Evolutionary conservation across 2,797 vertebrate species (phyloP), one percentile per base, ranked within the genome.

Genomic region (Mycteria americana): DNA sequence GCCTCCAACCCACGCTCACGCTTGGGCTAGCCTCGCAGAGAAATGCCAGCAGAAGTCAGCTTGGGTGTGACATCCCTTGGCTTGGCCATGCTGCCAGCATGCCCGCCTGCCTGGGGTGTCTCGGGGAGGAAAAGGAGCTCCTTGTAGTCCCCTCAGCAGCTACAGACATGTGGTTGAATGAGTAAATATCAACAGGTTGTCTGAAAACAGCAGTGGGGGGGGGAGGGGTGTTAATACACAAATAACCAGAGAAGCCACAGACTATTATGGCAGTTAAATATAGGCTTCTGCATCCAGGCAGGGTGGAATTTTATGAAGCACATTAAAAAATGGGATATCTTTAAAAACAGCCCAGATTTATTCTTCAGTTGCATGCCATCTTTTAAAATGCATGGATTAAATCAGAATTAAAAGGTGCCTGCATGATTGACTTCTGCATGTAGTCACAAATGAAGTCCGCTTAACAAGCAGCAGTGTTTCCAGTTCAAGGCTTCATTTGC

Each of bases 151-250:
- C 45, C 45, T 62, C 18, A 72, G 57, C 4, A 4, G 63, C 60
- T 68, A 93, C 67, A 77, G 74, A 82, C 69, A 6, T 72, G 67
- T 48, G 85, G 87, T 1, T 82, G 54, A 91, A 60, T 30, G 4
- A 18, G 41, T 79, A 93, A 93, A 90, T 92, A 93, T 30, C 85
- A 88, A 76, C 45, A 96, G 53, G 50, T 73, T 93, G 64, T 75
- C 74, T 82, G 74, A 88, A 89, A 92, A 83, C 79, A 93, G 54
- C 7, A 2, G 43, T 39, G 33, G 41, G 46, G 35, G 4, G 76
- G 8, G 63, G 15, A 24, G 48, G 39, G 60, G 37, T 39, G 10
- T 67, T 95, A 67, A 91, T 45, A 78, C 39, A 73, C 88, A 95
- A 95, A 88, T 33, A 93, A 76, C 33, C 15, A 17, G 56, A 92